These are phyloP conservation scores for Phthorimaea operculella DNA, from an alignment of 1,140 invertebrate species.

Conservation along the genomic window DNA sequence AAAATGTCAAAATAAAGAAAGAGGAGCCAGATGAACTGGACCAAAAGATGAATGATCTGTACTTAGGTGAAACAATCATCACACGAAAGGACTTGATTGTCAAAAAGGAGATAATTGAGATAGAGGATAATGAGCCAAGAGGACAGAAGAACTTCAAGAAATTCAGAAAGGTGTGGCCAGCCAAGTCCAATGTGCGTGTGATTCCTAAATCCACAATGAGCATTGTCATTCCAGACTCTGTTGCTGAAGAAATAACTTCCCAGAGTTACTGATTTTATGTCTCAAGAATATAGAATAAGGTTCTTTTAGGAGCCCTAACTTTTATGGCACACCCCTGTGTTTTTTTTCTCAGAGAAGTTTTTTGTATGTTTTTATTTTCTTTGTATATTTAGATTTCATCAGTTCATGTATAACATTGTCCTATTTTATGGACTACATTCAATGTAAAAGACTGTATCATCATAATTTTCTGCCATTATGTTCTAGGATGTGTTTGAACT, in stretches of 20 bases:
- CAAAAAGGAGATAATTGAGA: conserved; percentile 35
- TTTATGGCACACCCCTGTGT: too few relatives aligned
- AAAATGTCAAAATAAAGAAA: conserved; percentile 23
- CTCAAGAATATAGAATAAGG: not conserved
- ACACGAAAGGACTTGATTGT: conserved; percentile 41
- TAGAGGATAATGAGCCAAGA: conserved; percentile 19
- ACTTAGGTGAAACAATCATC: conserved; percentile 43
- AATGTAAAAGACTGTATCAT: too few relatives aligned
- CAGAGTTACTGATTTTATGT: conserved; percentile 8
- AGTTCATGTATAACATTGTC: too few relatives aligned
- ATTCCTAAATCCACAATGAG: conserved; percentile 23
- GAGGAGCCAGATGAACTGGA: conserved; percentile 40
- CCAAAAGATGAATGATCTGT: conserved; percentile 38
- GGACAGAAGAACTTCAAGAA: conserved; percentile 52
- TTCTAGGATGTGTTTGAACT: too few relatives aligned
- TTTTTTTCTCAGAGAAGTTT: too few relatives aligned
- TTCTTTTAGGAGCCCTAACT: too few relatives aligned
- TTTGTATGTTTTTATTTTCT: too few relatives aligned
- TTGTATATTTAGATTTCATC: too few relatives aligned
- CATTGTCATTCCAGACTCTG: not conserved
- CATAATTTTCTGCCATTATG: too few relatives aligned
- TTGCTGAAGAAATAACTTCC: not conserved
- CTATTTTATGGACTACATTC: too few relatives aligned
- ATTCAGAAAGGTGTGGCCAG: conserved; percentile 58
- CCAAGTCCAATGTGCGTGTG: conserved; percentile 38